Evolutionary conservation across 2,888 invertebrate species (phyloP), one percentile per base, ranked within the genome.

Genomic region (Pomacea canaliculata): DNA sequence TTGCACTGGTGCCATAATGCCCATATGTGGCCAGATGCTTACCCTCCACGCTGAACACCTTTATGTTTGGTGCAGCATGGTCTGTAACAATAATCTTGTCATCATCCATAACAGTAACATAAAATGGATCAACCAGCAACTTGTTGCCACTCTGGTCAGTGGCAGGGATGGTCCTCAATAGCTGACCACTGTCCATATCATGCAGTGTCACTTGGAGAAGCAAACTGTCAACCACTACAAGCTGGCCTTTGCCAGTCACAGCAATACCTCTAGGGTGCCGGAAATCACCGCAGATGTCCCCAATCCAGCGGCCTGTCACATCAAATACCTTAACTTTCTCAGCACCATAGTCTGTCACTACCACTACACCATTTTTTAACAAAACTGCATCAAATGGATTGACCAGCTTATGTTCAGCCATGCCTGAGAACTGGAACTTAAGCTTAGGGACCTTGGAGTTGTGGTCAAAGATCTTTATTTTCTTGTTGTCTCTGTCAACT

Each of bases 401-500:
- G 37, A 84, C 79, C 10, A 88, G 79, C 65, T 79, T 82, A 68
- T 84, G 77, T 60, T 85, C 83, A 10, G 80, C 83, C 46, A 83
- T 75, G 27, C 86, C 87, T 9, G 48, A 60, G 65, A 88, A 81
- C 73, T 87, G 76, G 63, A 78, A 79, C 59, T 81, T 81, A 18
- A 85, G 77, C n/a, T 79, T 81, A 0, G 88, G 87, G 3, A 70
- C 65, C 19, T 65, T 74, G 60, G 62, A 62, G 46, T 76, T 73
- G n/a, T 75, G 76, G 70, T 82, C 83, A 75, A 83, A 89, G 18
- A 87, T 81, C 73, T 89, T 89, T 12, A 89, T 80, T 70, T 82
- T 84, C 79, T 85, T 86, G 79, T 89, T 89, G 77, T 87, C 89
- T 73, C 89, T 82, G 78, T 89, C 89, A 23, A 86, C 87, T 9